Evolutionary conservation across 2,888 invertebrate species (phyloP).

Genomic region (Dryobota labecula): DNA sequence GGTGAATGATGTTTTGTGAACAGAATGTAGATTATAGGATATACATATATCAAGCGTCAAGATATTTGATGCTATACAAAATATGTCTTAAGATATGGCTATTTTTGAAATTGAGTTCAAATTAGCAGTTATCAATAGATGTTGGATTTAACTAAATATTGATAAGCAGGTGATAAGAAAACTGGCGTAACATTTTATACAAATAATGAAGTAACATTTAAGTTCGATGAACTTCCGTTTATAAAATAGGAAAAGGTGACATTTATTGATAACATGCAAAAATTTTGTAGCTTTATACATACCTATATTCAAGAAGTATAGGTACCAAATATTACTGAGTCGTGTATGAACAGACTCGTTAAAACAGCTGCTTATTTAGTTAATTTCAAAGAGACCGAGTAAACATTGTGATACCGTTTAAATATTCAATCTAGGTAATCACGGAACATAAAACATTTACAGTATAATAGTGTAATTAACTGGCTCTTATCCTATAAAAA

Average conservation of each 20-base stretch:
- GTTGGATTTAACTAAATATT: constrained; percentile 71
- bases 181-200: constrained; percentile 68
- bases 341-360: background rate
- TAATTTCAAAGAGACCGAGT: constrained; percentile 7
- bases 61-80: constrained; percentile 15
- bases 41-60: constrained; percentile 10
- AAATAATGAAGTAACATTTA: constrained; percentile 70
- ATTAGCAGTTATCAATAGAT: constrained; percentile 62
- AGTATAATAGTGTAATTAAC: constrained; percentile 18
- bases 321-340: background rate
- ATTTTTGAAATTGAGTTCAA: constrained; percentile 47
- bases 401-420: constrained; percentile 15
- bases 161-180: constrained; percentile 83
- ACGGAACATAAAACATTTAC: constrained; percentile 21
- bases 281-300: background rate
- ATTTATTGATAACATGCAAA: constrained; percentile 70
- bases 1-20: constrained; percentile 60
- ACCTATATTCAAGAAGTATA: background rate
- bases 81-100: constrained; percentile 7
- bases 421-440: constrained; percentile 28
- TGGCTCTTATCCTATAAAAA: constrained; percentile 2
- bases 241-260: constrained; percentile 81
- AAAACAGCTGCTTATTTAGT: constrained; percentile 26
- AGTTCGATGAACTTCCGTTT: constrained; percentile 88
- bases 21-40: constrained; percentile 26